Conservation (phyloP, 1,140 invertebrate genomes). For the Ips typographus region DNA sequence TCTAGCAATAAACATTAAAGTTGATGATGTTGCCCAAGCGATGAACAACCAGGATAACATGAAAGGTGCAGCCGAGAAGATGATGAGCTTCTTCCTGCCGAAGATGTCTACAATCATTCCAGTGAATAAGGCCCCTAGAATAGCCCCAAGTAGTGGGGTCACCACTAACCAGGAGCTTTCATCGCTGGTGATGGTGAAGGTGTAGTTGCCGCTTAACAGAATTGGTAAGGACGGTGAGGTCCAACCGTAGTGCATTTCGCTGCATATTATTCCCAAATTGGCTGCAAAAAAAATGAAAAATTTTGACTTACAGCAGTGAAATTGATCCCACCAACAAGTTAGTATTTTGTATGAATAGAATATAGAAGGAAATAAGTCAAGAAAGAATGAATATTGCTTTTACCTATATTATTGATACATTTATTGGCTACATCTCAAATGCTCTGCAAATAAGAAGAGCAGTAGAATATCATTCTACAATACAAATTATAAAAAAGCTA, state of each 20-base stretch:
- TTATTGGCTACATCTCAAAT: not conserved
- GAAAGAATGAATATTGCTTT: not conserved
- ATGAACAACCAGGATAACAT: conserved; percentile 67
- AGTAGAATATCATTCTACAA: too few relatives aligned
- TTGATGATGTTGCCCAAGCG: conserved; percentile 54
- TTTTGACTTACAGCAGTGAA: not conserved
- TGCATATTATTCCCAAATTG: conserved; percentile 41
- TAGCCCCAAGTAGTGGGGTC: conserved; percentile 61
- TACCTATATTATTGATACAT: not conserved
- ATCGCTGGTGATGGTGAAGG: conserved; percentile 46
- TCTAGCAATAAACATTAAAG: conserved; percentile 49
- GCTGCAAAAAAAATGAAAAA: conserved; percentile 16
- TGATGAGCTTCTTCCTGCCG: conserved; percentile 64
- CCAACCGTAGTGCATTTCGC: conserved; percentile 47
- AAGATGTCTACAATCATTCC: conserved; percentile 58
- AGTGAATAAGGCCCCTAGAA: conserved; percentile 60
- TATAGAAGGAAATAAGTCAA: not conserved
- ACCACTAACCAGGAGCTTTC: conserved; percentile 64
- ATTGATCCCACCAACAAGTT: not conserved
- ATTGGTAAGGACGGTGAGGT: conserved; percentile 42
- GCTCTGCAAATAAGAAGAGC: too few relatives aligned
- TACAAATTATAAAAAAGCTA: too few relatives aligned
- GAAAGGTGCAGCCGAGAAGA: conserved; percentile 59
- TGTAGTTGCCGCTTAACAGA: conserved; percentile 40
- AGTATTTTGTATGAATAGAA: not conserved